Percentiles rank a stretch among this genome's conserved stretches.
phyloP scores from a whole-genome alignment of 2,888 invertebrate species.

The Drosophila picticornis region DNA sequence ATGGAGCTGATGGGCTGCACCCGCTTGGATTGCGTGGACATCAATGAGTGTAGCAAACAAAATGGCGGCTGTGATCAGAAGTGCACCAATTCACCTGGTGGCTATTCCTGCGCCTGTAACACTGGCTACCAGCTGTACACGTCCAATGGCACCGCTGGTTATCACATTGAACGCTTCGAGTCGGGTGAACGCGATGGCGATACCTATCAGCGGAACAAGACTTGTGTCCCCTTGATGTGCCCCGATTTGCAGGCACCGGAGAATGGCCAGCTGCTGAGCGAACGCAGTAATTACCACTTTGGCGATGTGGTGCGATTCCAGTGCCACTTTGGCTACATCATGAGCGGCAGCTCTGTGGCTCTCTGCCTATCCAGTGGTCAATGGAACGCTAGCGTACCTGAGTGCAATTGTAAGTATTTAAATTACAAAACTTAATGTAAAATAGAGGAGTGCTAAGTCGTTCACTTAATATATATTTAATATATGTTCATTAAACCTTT shows the following conservation, averaged over 20 bases:
- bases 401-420: conserved; percentile 94
- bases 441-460: not conserved
- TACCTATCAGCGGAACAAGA: conserved; percentile 95
- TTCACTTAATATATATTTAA: not conserved
- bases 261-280: conserved; percentile 93
- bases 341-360: conserved; percentile 94
- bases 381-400: conserved; percentile 97
- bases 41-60: conserved; percentile 93
- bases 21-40: conserved; percentile 93
- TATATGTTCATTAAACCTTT: not conserved
- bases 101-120: conserved; percentile 95
- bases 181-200: conserved; percentile 95
- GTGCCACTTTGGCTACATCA: conserved; percentile 97
- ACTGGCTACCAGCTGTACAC: conserved; percentile 96
- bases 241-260: conserved; percentile 91
- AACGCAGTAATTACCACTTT: conserved; percentile 93
- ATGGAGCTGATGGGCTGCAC: conserved; percentile 97
- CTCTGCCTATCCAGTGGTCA: conserved; percentile 95
- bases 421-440: not conserved
- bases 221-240: conserved; percentile 97
- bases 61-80: conserved; percentile 98
- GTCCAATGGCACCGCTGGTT: conserved; percentile 95
- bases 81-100: conserved; percentile 95
- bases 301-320: conserved; percentile 96
- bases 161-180: conserved; percentile 91